These are phyloP conservation scores for Pinna nobilis DNA, from an alignment of 1,140 invertebrate genomes.

Conservation along the genomic window DNA sequence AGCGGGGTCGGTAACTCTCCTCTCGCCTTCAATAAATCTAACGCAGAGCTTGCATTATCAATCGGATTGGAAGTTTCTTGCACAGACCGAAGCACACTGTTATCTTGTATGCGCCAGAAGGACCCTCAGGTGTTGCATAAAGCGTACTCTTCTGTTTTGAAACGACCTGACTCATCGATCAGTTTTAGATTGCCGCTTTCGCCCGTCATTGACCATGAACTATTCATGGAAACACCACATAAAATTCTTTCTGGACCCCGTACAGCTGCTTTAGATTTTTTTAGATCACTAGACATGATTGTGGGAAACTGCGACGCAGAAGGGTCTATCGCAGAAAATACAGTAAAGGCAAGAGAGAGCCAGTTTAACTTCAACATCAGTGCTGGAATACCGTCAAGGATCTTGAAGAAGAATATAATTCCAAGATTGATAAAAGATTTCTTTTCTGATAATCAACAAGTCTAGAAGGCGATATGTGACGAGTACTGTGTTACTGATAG, in stretches of 20 bases:
- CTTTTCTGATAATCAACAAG: too few species aligned
- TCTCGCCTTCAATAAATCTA: neutral
- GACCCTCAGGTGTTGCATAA: neutral
- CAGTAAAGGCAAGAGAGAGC: neutral
- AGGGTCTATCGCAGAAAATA: neutral
- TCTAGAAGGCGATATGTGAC: too few species aligned
- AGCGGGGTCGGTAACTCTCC: slow-evolving; percentile 18
- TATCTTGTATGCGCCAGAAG: neutral
- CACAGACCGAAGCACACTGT: neutral
- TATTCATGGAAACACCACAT: neutral
- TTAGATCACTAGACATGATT: slow-evolving; percentile 5
- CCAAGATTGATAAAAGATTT: neutral
- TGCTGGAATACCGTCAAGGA: neutral
- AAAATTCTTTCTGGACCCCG: neutral
- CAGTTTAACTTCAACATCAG: neutral
- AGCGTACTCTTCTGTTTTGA: neutral
- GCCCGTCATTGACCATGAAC: neutral
- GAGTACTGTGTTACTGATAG: too few species aligned
- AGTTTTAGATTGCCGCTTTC: neutral
- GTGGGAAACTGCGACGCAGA: slow-evolving; percentile 2
- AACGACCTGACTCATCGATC: neutral
- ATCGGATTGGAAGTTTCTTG: neutral
- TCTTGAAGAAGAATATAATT: neutral
- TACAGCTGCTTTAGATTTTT: neutral
- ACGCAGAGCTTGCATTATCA: neutral